phyloP scores from a whole-genome alignment of 1,140 invertebrate genomes.

The Neodiprion fabricii region DNA sequence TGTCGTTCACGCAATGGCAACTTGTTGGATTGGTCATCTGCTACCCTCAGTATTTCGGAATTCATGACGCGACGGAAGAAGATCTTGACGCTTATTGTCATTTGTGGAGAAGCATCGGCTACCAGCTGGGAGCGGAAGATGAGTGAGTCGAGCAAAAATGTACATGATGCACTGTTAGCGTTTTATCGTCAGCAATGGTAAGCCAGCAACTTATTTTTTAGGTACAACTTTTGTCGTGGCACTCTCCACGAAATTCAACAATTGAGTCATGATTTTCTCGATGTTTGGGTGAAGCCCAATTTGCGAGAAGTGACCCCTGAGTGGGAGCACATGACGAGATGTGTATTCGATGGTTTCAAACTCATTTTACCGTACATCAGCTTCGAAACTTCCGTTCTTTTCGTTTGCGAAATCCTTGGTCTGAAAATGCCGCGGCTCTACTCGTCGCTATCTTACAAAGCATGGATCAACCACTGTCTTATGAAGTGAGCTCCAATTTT shows the following conservation, averaged over 20 bases:
- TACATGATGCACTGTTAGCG: background rate
- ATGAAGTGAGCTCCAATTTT: constrained; percentile 28
- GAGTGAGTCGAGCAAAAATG: constrained; percentile 55
- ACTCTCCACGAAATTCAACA: constrained; percentile 51
- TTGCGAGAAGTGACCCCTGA: constrained; percentile 45
- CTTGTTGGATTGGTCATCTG: constrained; percentile 78
- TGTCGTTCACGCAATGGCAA: constrained; percentile 80
- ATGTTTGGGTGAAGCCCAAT: constrained; percentile 51
- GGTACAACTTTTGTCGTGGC: constrained; percentile 66
- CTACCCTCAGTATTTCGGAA: constrained; percentile 69
- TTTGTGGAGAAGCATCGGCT: constrained; percentile 81
- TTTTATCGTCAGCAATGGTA: background rate
- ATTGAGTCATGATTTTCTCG: constrained; percentile 52
- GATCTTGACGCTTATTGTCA: constrained; percentile 77
- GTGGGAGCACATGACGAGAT: constrained; percentile 60
- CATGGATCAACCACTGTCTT: constrained; percentile 32
- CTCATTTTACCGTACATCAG: constrained; percentile 44
- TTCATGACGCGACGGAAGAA: constrained; percentile 61
- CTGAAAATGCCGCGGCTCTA: constrained; percentile 44
- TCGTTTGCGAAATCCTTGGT: constrained; percentile 44
- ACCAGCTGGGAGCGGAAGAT: constrained; percentile 81
- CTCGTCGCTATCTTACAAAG: constrained; percentile 36
- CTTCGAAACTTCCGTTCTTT: constrained; percentile 45
- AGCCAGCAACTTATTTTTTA: constrained; percentile 30
- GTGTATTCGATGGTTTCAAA: constrained; percentile 45